Percentiles rank a stretch among this genome's conserved stretches.
These are phyloP conservation scores for Cheilosia scutellata DNA, from an alignment of 2,888 invertebrate species.

Conservation along the genomic window DNA sequence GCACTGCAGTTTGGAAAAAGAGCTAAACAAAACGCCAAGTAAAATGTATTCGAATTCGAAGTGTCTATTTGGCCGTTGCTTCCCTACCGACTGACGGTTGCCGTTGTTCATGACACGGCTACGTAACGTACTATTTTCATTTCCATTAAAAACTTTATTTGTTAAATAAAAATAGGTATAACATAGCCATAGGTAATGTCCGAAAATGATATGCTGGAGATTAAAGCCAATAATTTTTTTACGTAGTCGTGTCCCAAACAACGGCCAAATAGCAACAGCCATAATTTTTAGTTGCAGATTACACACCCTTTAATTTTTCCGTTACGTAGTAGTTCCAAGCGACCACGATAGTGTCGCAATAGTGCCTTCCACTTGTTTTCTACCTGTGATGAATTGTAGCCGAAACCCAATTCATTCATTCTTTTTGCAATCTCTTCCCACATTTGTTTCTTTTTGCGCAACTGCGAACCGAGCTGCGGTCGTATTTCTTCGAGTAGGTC, in stretches of 20 bases:
- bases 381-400: constrained; percentile 32
- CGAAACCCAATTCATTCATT: constrained; percentile 25
- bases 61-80: too few relatives aligned
- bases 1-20: neutral
- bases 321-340: constrained; percentile 48
- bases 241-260: too few relatives aligned
- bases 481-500: constrained; percentile 52
- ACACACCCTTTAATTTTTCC: constrained; percentile 9
- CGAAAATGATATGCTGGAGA: too few relatives aligned
- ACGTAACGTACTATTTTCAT: too few relatives aligned
- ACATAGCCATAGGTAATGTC: too few relatives aligned
- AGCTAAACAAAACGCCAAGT: neutral
- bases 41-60: neutral
- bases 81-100: too few relatives aligned
- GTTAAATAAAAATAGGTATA: too few relatives aligned
- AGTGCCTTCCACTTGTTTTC: constrained; percentile 69
- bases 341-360: constrained; percentile 55
- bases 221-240: too few relatives aligned
- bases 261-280: too few relatives aligned
- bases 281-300: neutral
- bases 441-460: constrained; percentile 67
- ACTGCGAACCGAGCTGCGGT: constrained; percentile 46
- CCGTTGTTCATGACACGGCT: too few relatives aligned
- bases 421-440: constrained; percentile 54
- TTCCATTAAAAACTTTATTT: too few relatives aligned